Evolutionary conservation across 2,888 invertebrate genomes (phyloP).

Genomic region (Amphipyra berbera): DNA sequence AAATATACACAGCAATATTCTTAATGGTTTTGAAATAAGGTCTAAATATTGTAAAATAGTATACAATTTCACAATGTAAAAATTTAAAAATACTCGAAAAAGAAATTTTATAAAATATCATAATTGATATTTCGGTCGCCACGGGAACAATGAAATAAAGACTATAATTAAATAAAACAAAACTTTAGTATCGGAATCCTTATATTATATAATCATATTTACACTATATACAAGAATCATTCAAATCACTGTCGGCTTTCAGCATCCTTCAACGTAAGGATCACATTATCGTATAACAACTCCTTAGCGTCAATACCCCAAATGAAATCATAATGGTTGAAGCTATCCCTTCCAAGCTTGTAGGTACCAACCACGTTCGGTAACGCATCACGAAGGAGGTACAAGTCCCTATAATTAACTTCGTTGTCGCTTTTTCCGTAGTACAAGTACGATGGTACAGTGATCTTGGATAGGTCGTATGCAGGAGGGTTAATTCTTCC

Average conservation of each 20-base stretch:
- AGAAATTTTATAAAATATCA: too few species aligned
- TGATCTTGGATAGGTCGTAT: slow-evolving; percentile 66
- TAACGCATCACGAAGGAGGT: slow-evolving; percentile 53
- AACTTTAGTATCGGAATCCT: slow-evolving; percentile 1
- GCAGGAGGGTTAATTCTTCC: slow-evolving; percentile 65
- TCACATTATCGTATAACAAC: slow-evolving; percentile 60
- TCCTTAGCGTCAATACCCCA: slow-evolving; percentile 66
- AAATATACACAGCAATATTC: too few species aligned
- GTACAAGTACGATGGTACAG: slow-evolving; percentile 65
- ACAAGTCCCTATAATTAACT: slow-evolving; percentile 64
- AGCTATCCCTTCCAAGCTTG: slow-evolving; percentile 54
- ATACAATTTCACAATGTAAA: too few species aligned
- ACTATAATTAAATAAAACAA: slow-evolving; percentile 23
- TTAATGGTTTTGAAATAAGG: too few species aligned
- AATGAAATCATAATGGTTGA: slow-evolving; percentile 73
- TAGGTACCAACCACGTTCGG: slow-evolving; percentile 58
- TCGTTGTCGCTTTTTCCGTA: slow-evolving; percentile 64
- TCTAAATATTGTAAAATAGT: too few species aligned
- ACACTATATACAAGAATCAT: slow-evolving; percentile 24
- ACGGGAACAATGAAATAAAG: too few species aligned
- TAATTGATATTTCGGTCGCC: too few species aligned
- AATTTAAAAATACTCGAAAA: too few species aligned
- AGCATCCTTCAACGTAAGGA: slow-evolving; percentile 61
- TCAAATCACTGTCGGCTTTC: slow-evolving; percentile 49
- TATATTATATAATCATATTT: slow-evolving; percentile 37